Base-by-base conservation (phyloP, 2,113 vertebrate genomes). In the Oreochromis niloticus region DNA sequence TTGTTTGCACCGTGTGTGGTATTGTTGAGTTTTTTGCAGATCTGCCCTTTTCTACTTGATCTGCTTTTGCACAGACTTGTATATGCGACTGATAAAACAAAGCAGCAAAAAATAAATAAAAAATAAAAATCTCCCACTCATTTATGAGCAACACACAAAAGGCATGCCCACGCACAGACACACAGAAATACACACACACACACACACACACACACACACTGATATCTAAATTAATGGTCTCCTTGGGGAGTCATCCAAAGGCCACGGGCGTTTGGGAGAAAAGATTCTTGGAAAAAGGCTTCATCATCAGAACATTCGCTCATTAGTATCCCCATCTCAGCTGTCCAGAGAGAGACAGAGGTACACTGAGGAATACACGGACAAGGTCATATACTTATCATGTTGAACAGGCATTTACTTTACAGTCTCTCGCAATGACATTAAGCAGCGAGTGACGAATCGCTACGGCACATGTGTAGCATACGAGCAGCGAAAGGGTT, bases 191-290 rank as follows among this genome's bases (percentile, higher is more conserved):
- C 55, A 71, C 55, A 84, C 80, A 82, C 79, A 84, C 80, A 82
- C 79, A 63, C 71, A 68, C 81, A 90, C 79, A 63, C 71, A 68
- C 81, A 90, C 87, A 82, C 81, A 91, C 30, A 83, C 81, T 81
- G 92, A 94, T 95, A 95, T 95, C 93, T 95, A 94, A 96, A 95
- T 95, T 91, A 95, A 96, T 95, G 93, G 94, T 91, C 93, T 96
- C 95, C 94, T 96, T 87, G 92, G 94, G 95, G 95, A 95, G 95
- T 96, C 95, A 96, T 95, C 95, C 95, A 96, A 95, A 94, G 95
- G 95, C 95, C 95, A 93, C 82, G 41, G 91, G 92, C 92, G 83
- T 95, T 95, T 95, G 94, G 93, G 91, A 96, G 92, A 95, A 95
- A 94, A 95, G 90, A 91, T 95, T 95, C 94, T 94, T 92, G 95